These are phyloP conservation scores for Piprites chloris DNA, from an alignment of 2,113 vertebrate genomes.

Conservation along the genomic window DNA sequence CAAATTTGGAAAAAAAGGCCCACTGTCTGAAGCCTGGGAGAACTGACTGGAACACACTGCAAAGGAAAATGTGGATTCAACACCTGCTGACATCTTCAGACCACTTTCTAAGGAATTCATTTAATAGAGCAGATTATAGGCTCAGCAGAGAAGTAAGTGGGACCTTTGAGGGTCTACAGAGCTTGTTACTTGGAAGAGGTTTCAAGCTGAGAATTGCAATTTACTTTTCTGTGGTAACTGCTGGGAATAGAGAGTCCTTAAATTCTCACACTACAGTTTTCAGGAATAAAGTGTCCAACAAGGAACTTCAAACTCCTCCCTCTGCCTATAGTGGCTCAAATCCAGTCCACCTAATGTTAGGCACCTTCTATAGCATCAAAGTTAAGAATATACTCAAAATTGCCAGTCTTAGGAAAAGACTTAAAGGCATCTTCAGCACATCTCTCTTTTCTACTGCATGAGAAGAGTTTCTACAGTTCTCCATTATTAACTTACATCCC, in stretches of 20 bases:
- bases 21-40: background rate
- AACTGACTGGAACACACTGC: background rate
- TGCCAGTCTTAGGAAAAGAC: background rate
- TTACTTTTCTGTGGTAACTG: background rate
- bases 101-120: background rate
- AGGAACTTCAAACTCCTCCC: background rate
- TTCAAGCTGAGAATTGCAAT: background rate
- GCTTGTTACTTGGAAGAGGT: background rate
- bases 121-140: background rate
- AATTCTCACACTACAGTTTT: background rate
- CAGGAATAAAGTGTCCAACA: background rate
- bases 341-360: background rate
- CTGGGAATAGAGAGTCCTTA: background rate
- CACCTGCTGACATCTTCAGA: background rate
- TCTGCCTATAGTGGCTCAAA: background rate
- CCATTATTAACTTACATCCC: background rate
- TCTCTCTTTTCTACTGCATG: background rate
- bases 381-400: background rate
- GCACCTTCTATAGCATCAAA: rapidly evolving
- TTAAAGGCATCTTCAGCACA: background rate
- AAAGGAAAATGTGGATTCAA: background rate
- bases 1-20: background rate
- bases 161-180: background rate
- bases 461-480: background rate
- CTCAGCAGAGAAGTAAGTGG: background rate